Percentiles rank a stretch among this genome's conserved stretches.
These are phyloP conservation scores for Drosophila nigromelanica DNA, from an alignment of 1,140 invertebrate genomes.

Conservation along the genomic window DNA sequence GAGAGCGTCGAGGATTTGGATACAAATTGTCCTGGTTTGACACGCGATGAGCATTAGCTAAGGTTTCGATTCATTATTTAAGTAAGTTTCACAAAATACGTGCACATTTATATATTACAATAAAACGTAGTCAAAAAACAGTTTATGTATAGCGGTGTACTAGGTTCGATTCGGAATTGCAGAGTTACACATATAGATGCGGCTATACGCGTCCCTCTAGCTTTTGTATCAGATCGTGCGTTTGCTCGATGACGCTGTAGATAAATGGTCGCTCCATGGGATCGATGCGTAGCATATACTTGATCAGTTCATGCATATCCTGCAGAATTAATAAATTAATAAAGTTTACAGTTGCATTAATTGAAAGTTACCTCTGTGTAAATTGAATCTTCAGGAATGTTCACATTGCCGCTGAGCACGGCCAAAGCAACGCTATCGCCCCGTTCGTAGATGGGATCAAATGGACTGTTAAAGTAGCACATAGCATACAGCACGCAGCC, in stretches of 20 bases:
- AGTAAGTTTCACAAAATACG: conserved; percentile 53
- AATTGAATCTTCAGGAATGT: conserved; percentile 89
- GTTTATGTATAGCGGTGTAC: conserved; percentile 57
- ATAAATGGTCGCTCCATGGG: conserved; percentile 90
- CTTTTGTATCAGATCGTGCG: conserved; percentile 85
- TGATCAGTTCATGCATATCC: conserved; percentile 89
- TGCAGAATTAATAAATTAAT: conserved; percentile 72
- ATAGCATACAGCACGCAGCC: conserved; percentile 94
- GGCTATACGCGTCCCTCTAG: conserved; percentile 85
- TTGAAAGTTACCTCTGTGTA: conserved; percentile 86
- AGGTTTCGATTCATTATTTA: conserved; percentile 21
- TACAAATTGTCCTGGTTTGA: conserved; percentile 88
- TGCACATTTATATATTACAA: conserved; percentile 72
- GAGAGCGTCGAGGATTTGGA: conserved; percentile 87
- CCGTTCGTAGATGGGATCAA: conserved; percentile 92
- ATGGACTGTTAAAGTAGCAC: conserved; percentile 94
- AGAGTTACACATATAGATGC: not conserved
- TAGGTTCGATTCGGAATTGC: conserved; percentile 45
- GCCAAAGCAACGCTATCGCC: conserved; percentile 95
- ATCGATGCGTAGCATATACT: conserved; percentile 90
- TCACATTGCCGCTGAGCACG: conserved; percentile 90
- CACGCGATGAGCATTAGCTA: conserved; percentile 87
- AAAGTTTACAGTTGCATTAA: not conserved
- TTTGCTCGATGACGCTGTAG: conserved; percentile 87
- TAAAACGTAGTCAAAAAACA: conserved; percentile 70